Percentiles rank a stretch among this genome's conserved stretches.
phyloP scores from a whole-genome alignment of 2,113 vertebrate genomes.

The Shinisaurus crocodilurus region DNA sequence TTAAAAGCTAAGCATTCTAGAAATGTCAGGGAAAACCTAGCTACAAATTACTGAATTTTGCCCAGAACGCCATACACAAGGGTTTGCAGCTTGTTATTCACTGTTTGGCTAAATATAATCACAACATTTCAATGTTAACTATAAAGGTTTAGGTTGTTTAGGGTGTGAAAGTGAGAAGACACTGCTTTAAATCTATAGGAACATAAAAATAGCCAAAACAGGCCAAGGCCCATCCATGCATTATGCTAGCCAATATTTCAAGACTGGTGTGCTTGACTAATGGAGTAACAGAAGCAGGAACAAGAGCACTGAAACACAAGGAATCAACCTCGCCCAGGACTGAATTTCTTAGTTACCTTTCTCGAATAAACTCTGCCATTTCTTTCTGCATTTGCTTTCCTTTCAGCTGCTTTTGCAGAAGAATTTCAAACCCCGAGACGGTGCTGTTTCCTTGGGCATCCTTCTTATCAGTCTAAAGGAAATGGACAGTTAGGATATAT shows the following conservation, averaged over 20 bases:
- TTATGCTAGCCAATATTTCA: not conserved
- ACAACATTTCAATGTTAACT: not conserved
- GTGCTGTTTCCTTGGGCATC: slow-evolving; percentile 90
- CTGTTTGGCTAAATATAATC: not conserved
- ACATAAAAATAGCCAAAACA: not conserved
- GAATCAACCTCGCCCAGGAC: not conserved
- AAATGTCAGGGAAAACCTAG: not conserved
- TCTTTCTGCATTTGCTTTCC: slow-evolving; percentile 99
- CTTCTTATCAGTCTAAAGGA: slow-evolving; percentile 89
- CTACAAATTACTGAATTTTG: not conserved
- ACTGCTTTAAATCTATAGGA: not conserved
- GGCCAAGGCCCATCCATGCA: not conserved
- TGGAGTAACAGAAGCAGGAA: not conserved
- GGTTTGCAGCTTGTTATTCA: not conserved
- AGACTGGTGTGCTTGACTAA: not conserved
- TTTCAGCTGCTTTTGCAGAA: slow-evolving; percentile 97
- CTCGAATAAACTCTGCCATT: slow-evolving; percentile 96
- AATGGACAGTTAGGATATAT: slow-evolving; percentile 10
- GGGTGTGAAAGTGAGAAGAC: not conserved
- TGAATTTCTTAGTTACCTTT: slow-evolving; percentile 82
- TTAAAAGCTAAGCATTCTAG: too few species aligned
- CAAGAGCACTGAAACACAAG: not conserved
- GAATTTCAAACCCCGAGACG: slow-evolving; percentile 93
- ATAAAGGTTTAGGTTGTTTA: not conserved
- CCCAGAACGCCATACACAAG: not conserved